Evolutionary conservation across 2,888 invertebrate genomes (phyloP).

Genomic region (Corythucha ciliata): DNA sequence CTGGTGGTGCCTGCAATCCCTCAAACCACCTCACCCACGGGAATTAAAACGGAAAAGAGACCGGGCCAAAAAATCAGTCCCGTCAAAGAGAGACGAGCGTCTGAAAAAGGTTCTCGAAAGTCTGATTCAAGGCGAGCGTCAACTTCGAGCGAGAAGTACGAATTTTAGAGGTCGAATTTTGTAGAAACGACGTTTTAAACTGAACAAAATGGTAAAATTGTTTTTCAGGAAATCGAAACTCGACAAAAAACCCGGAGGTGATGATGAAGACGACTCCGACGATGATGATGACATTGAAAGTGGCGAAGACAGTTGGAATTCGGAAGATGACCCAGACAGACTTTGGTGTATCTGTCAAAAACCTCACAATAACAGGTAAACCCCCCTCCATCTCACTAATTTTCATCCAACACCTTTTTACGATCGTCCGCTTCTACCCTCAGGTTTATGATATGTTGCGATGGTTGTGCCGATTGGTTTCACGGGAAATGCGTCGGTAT

Average conservation of each 20-base stretch:
- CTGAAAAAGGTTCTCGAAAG: slow-evolving; percentile 6
- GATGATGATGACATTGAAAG: slow-evolving; percentile 40
- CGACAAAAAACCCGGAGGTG: no score
- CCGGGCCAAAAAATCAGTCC: no score
- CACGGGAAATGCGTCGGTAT: slow-evolving; percentile 96
- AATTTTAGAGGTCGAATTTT: no score
- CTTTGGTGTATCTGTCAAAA: slow-evolving; percentile 93
- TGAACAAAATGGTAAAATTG: no score
- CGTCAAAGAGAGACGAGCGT: slow-evolving; percentile 3
- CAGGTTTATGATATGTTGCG: slow-evolving; percentile 94
- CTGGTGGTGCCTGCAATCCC: no score
- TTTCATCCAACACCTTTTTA: no score
- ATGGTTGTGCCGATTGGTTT: slow-evolving; percentile 93
- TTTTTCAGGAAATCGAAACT: neutral
- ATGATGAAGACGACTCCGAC: slow-evolving; percentile 36
- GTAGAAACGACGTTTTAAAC: no score
- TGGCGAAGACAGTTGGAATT: slow-evolving; percentile 53
- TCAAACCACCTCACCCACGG: no score
- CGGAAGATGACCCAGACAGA: slow-evolving; percentile 88
- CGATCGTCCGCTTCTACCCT: slow-evolving; percentile 4
- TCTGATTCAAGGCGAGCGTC: no score
- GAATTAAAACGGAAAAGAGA: no score
- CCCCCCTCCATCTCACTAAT: neutral
- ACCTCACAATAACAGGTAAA: slow-evolving; percentile 69
- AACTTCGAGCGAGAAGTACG: no score